These are phyloP conservation scores for Gymnoscopelus braueri DNA, from an alignment of 2,797 vertebrate species.

Conservation along the genomic window DNA sequence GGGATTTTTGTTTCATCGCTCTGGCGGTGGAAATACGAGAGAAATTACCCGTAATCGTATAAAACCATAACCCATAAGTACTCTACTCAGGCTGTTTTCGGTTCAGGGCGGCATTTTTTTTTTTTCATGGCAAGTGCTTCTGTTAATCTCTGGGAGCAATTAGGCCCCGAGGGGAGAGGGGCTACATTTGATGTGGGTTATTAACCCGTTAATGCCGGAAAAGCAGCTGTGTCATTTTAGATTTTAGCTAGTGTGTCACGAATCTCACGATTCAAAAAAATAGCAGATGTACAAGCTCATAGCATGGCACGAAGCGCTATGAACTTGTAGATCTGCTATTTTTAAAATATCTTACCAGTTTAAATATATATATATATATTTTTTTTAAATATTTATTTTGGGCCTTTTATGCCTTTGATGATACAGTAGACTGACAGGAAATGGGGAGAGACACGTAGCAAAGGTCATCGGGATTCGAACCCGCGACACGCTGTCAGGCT, in stretches of 20 bases:
- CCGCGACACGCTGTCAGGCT: too few relatives aligned
- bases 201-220: conserved; percentile 20
- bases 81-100: not conserved
- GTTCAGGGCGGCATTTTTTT: not conserved
- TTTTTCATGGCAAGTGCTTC: conserved; percentile 8
- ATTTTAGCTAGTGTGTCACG: conserved; percentile 34
- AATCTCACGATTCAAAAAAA: too few relatives aligned
- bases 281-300: too few relatives aligned
- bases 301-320: too few relatives aligned
- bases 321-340: too few relatives aligned
- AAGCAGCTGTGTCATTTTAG: not conserved
- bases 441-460: too few relatives aligned
- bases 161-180: conserved; percentile 13
- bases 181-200: conserved; percentile 45
- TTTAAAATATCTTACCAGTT: too few relatives aligned
- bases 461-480: too few relatives aligned
- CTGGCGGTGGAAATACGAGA: not conserved
- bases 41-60: conserved; percentile 3
- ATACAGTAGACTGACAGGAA: too few relatives aligned
- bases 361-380: too few relatives aligned
- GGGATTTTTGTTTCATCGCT: conserved; percentile 16
- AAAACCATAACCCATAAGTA: not conserved
- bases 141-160: conserved; percentile 26
- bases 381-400: too few relatives aligned
- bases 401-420: too few relatives aligned